Conservation (phyloP, 2,797 vertebrate species). For the Anguilla pacifica region DNA sequence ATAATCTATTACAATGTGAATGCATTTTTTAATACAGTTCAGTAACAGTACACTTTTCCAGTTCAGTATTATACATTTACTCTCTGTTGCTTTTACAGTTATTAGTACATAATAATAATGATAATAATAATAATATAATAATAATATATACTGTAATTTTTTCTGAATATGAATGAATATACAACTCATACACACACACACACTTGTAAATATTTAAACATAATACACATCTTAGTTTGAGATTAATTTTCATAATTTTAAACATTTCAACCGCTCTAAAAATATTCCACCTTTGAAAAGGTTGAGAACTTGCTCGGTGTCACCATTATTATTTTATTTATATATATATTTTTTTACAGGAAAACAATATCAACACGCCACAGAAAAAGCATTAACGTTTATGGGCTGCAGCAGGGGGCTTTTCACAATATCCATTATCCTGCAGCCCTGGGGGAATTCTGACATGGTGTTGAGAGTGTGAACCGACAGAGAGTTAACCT, state of each 20-base stretch:
- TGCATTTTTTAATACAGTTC: too few species aligned
- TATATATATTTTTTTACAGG: background rate
- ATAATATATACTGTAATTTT: background rate
- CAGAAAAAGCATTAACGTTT: background rate
- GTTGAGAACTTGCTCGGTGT: background rate
- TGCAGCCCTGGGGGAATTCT: background rate
- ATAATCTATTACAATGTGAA: too few species aligned
- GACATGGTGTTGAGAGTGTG: background rate
- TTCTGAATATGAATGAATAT: background rate
- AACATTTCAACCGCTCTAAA: background rate
- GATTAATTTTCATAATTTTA: too few species aligned
- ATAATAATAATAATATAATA: too few species aligned
- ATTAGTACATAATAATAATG: too few species aligned
- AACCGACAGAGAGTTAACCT: background rate
- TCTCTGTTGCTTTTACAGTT: too few species aligned
- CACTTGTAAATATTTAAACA: background rate
- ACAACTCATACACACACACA: background rate
- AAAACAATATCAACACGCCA: background rate
- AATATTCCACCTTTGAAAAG: background rate
- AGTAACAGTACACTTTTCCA: too few species aligned
- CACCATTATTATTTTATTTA: background rate
- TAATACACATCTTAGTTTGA: background rate
- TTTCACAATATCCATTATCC: background rate
- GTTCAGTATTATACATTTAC: too few species aligned
- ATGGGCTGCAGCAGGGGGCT: background rate